Evolutionary conservation across 2,113 vertebrate species (phyloP), one percentile per base, ranked within the genome.

Genomic region (Malaclemys terrapin): DNA sequence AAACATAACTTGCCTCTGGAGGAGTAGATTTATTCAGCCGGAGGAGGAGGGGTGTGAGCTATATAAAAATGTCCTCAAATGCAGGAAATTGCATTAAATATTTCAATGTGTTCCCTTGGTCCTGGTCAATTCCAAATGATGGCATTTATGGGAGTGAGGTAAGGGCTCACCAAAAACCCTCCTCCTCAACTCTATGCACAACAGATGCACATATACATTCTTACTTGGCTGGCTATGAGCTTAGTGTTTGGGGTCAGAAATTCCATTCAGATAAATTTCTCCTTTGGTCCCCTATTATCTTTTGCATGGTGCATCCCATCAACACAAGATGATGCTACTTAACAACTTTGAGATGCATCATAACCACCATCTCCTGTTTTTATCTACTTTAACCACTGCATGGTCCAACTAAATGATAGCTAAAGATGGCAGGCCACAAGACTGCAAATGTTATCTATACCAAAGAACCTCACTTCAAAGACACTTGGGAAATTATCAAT

Each of bases 291-390:
- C 53, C 16, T 81, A 25, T 76, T 88, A 92, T 94, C 78, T 87
- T 86, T 38, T 9, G 5, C 9, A 19, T 49, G 7, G 45, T 88
- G 2, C 3, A 3, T n/a, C 31, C 89, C 62, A 86, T 84, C 96
- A 25, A 56, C 89, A 72, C 62, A 87, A 89, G 86, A 84, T 45
- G 13, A 94, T 13, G 45, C 42, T 87, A 93, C 22, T 57, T 93
- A 87, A 88, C 3, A 85, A n/a, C 22, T 94, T 82, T 3, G 65
- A 95, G 91, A 96, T 54, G 7, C 69, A 87, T 90, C 82, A 89
- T 19, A 92, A 75, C 62, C 38, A 38, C 50, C 38, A 90, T 17
- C 59, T 35, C 69, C 50, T 91, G 80, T 79, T 94, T 93, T 89
- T 93, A 11, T 65, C 50, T 78, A 27, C 49, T 75, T 82, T 89